Evolutionary conservation across 2,797 vertebrate genomes (phyloP).

Genomic region (Acrocephalus scirpaceus): DNA sequence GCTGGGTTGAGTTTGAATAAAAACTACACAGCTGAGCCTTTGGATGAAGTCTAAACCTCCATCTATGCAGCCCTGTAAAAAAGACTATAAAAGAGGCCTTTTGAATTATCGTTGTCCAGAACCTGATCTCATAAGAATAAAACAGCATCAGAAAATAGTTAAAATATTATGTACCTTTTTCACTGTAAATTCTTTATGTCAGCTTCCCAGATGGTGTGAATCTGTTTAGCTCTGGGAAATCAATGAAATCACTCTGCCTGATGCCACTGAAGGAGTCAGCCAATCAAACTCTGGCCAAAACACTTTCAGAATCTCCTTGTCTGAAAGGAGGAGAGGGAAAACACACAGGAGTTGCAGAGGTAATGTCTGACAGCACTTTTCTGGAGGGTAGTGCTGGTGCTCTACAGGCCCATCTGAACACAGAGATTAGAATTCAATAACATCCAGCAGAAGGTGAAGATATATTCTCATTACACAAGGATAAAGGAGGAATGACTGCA

Average conservation of each 20-base stretch:
- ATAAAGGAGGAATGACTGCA: neutral
- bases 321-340: neutral
- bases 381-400: neutral
- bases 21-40: neutral
- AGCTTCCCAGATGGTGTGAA: neutral
- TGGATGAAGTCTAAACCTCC: neutral
- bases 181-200: neutral
- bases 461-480: neutral
- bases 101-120: neutral
- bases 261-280: neutral
- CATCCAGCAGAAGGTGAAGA: neutral
- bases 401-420: neutral
- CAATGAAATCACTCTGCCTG: neutral
- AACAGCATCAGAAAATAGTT: constrained; percentile 11
- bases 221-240: neutral
- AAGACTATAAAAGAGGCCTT: neutral
- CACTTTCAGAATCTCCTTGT: neutral
- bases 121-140: neutral
- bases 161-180: constrained; percentile 6
- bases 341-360: neutral
- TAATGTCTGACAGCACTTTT: neutral
- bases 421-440: neutral
- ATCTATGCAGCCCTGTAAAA: neutral
- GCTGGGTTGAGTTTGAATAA: neutral
- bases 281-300: neutral